A percentile compares a stretch with the other conserved stretches of the same genome.
These are phyloP conservation scores for Osmerus mordax DNA, from an alignment of 2,113 vertebrate species.

Conservation along the genomic window DNA sequence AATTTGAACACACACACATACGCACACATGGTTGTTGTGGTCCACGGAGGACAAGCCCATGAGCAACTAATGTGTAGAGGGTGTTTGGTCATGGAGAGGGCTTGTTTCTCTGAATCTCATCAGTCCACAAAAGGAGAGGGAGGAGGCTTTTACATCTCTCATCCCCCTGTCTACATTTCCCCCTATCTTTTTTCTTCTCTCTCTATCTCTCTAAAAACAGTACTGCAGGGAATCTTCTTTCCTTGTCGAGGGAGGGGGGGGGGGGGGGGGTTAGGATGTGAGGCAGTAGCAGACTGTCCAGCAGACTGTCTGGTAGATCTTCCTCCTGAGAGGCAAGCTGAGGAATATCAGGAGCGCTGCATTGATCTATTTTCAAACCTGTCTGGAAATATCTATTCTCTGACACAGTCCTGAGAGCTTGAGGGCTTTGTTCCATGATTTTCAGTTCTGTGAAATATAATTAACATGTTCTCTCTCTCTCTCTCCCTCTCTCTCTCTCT, in stretches of 20 bases:
- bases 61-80: constrained; percentile 35
- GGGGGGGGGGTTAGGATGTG: no score
- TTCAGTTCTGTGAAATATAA: background rate
- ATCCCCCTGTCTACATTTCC: background rate
- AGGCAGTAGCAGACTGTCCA: background rate
- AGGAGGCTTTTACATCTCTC: background rate
- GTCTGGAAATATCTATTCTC: background rate
- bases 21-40: background rate
- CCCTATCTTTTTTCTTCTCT: background rate
- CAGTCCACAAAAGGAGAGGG: constrained; percentile 37
- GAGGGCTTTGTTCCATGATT: background rate
- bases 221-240: no score
- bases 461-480: background rate
- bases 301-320: background rate
- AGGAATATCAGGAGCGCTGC: background rate
- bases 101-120: constrained; percentile 58
- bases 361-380: background rate
- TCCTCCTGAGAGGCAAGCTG: background rate
- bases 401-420: background rate
- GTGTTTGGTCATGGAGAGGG: background rate
- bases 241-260: no score
- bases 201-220: background rate
- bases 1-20: background rate
- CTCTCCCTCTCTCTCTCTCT: constrained; percentile 4
- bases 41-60: constrained; percentile 5